These are phyloP conservation scores for Notodonta ziczac DNA, from an alignment of 2,888 invertebrate genomes.

Conservation along the genomic window DNA sequence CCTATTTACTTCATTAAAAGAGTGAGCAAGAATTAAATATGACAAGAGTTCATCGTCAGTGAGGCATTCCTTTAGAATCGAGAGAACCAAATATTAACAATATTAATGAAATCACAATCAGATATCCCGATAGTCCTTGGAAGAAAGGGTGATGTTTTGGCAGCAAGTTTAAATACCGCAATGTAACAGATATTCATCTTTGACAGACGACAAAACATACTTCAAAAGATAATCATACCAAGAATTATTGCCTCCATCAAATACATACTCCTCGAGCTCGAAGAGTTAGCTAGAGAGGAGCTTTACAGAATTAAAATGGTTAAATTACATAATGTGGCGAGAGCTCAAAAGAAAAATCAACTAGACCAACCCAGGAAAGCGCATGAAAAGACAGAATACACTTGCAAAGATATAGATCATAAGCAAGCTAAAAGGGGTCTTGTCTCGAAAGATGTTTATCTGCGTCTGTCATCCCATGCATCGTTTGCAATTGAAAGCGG, in stretches of 20 bases:
- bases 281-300: constrained; percentile 56
- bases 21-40: too few species aligned
- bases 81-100: constrained; percentile 6
- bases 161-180: constrained; percentile 10
- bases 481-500: neutral
- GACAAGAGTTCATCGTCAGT: constrained; percentile 45
- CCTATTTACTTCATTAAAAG: too few species aligned
- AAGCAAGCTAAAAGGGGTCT: too few species aligned
- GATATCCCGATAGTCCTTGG: constrained; percentile 37
- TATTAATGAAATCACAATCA: neutral
- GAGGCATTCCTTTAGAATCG: constrained; percentile 18
- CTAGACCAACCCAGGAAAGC: neutral
- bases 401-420: neutral
- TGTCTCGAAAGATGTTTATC: neutral
- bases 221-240: constrained; percentile 52
- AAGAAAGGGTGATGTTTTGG: constrained; percentile 34
- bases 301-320: constrained; percentile 49
- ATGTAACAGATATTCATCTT: constrained; percentile 23
- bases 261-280: constrained; percentile 49
- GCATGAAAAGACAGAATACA: neutral
- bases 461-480: neutral
- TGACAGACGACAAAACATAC: constrained; percentile 50
- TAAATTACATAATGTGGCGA: constrained; percentile 32
- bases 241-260: constrained; percentile 42
- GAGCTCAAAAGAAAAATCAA: neutral